Percentiles rank a stretch among this genome's conserved stretches.
Conservation (phyloP, 1,140 invertebrate genomes). For the Pararge aegeria region DNA sequence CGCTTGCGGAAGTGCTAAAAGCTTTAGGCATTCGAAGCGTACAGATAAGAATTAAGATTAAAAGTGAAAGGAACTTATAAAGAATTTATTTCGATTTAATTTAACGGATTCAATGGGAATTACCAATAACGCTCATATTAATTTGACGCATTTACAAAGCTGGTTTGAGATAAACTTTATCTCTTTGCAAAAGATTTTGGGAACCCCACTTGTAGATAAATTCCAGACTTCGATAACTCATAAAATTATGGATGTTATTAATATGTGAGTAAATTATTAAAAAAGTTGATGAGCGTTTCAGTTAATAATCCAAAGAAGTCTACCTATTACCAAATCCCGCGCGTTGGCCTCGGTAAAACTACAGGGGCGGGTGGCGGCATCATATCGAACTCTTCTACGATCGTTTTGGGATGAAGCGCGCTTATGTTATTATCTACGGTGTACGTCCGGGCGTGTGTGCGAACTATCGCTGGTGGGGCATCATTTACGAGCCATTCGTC, state of each 20-base stretch:
- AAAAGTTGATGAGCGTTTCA: neutral
- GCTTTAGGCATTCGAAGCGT: constrained; percentile 34
- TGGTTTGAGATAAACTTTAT: too few species aligned
- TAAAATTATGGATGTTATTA: too few species aligned
- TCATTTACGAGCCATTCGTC: constrained; percentile 67
- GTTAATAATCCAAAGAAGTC: neutral
- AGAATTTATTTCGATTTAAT: constrained; percentile 20
- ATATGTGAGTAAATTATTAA: too few species aligned
- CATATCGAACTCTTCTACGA: constrained; percentile 77
- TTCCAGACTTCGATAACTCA: too few species aligned
- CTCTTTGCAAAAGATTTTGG: too few species aligned
- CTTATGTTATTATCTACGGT: constrained; percentile 73
- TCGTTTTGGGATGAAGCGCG: constrained; percentile 73
- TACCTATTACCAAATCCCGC: constrained; percentile 44
- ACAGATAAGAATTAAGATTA: constrained; percentile 17
- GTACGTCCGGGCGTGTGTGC: constrained; percentile 67
- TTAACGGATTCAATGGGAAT: constrained; percentile 1
- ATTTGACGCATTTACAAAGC: neutral
- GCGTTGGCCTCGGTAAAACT: constrained; percentile 37
- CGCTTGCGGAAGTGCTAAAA: constrained; percentile 37
- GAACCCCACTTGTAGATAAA: too few species aligned
- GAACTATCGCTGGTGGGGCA: constrained; percentile 44
- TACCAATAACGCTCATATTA: neutral
- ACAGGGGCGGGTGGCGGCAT: constrained; percentile 47
- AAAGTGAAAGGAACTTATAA: constrained; percentile 28